These are phyloP conservation scores for Premnoplex brunnescens DNA, from an alignment of 2,797 vertebrate genomes.

Conservation along the genomic window DNA sequence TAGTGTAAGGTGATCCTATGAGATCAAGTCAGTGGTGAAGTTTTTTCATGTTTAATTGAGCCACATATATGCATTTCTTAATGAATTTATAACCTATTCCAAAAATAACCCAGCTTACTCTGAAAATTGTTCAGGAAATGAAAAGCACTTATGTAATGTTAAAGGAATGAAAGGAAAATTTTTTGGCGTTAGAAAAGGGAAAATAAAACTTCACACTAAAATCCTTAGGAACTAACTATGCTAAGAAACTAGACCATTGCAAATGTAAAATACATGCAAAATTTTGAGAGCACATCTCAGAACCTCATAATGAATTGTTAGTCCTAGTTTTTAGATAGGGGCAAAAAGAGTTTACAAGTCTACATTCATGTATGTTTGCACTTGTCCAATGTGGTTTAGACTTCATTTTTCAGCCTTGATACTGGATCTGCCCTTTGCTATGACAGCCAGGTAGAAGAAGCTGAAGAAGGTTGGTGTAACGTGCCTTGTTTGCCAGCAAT, in stretches of 20 bases:
- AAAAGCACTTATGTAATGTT: slow-evolving; percentile 45
- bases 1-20: background rate
- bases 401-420: background rate
- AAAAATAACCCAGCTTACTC: background rate
- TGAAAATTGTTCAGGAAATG: slow-evolving; percentile 57
- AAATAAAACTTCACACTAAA: slow-evolving; percentile 7
- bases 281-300: background rate
- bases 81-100: slow-evolving; percentile 6
- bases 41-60: background rate
- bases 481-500: background rate
- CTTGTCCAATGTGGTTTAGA: background rate
- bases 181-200: background rate
- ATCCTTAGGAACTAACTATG: background rate
- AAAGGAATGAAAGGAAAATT: slow-evolving; percentile 59
- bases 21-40: background rate
- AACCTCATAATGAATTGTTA: background rate
- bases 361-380: rapidly evolving
- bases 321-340: background rate
- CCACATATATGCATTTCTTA: background rate
- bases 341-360: background rate
- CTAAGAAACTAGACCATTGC: background rate
- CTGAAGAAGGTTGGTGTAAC: background rate
- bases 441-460: background rate
- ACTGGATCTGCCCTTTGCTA: background rate
- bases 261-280: background rate